Percentiles rank a stretch among this genome's conserved stretches.
Conservation (phyloP, 1,140 invertebrate species). For the Leptinotarsa undecemlineata region DNA sequence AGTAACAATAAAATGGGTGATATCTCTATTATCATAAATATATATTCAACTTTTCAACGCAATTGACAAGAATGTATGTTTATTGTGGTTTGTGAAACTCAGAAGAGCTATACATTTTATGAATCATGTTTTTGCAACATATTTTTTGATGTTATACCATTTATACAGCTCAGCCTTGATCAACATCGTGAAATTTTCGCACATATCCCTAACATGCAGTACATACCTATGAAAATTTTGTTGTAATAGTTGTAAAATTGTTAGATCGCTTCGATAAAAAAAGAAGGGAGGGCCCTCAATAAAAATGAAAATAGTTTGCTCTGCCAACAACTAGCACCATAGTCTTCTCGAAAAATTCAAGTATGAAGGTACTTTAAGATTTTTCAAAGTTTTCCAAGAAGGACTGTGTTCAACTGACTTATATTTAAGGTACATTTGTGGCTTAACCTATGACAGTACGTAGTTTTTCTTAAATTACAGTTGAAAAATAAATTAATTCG, state of each 20-base stretch:
- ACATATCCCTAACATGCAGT: background rate
- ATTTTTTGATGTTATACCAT: no score
- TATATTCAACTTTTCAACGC: no score
- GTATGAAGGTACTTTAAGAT: background rate
- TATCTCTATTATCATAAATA: no score
- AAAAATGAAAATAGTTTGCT: background rate
- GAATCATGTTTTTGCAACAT: no score
- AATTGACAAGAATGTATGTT: no score
- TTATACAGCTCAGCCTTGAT: background rate
- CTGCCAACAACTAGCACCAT: background rate
- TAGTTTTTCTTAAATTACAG: conserved; percentile 23
- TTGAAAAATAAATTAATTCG: conserved; percentile 22
- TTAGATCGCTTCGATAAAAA: no score
- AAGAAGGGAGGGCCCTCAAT: no score
- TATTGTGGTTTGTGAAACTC: no score
- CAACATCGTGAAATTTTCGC: background rate
- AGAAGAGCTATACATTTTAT: no score
- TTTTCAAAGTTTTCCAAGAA: background rate
- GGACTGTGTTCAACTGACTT: background rate
- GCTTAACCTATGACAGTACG: conserved; percentile 27
- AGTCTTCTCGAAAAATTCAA: background rate
- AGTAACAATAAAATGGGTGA: no score
- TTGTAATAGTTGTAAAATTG: no score
- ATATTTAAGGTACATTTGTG: conserved; percentile 6
- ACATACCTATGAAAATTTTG: background rate